A percentile compares a stretch with the other conserved stretches of the same genome.
Evolutionary conservation across 2,888 invertebrate species (phyloP).

Genomic region (Siphlonurus alternatus): DNA sequence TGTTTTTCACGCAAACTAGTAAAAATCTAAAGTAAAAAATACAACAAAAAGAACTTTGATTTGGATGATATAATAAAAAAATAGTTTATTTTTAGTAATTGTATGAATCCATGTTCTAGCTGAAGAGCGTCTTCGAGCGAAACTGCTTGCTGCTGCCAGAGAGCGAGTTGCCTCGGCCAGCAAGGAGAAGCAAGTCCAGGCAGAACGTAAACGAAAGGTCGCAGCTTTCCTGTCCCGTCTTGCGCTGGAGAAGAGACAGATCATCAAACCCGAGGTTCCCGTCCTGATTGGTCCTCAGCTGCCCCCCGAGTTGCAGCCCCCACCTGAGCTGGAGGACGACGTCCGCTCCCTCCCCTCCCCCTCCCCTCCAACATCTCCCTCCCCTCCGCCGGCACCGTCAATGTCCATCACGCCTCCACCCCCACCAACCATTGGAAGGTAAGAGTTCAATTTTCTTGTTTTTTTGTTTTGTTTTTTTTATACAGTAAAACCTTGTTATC

Average conservation of each 20-base stretch:
- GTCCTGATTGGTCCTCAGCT: background rate
- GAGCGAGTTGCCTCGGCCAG: constrained; percentile 37
- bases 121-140: constrained; percentile 41
- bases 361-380: background rate
- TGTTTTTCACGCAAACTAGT: too few species aligned
- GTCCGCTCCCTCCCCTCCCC: background rate
- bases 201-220: constrained; percentile 63
- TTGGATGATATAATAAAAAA: too few species aligned
- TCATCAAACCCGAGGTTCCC: background rate
- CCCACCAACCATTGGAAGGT: background rate
- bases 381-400: background rate
- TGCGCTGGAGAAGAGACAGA: background rate
- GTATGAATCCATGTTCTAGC: constrained; percentile 23
- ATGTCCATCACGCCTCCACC: background rate
- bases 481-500: too few species aligned
- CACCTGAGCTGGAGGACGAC: background rate
- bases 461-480: too few species aligned
- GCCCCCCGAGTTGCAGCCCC: background rate
- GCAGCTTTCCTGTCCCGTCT: constrained; percentile 48
- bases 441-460: too few species aligned
- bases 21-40: too few species aligned
- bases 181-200: constrained; percentile 39
- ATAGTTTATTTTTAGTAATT: background rate
- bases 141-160: constrained; percentile 34
- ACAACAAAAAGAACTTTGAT: too few species aligned